phyloP scores from a whole-genome alignment of 2,113 vertebrate genomes.

The Poeciliopsis prolifica region DNA sequence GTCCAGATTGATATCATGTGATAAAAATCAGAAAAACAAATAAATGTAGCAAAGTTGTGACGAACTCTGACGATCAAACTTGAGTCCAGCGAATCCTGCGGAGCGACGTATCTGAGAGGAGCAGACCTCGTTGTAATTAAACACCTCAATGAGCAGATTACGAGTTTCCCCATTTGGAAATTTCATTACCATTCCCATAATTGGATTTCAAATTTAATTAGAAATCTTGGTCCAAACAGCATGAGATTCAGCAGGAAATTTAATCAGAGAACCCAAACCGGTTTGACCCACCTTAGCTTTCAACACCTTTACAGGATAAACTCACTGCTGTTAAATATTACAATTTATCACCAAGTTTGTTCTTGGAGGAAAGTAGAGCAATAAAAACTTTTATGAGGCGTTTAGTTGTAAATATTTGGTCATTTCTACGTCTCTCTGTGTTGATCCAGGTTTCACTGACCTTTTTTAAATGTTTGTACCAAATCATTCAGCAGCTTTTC shows the following conservation, averaged over 20 bases:
- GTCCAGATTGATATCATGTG: background rate
- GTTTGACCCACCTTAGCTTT: constrained; percentile 31
- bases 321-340: constrained; percentile 11
- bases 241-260: constrained; percentile 71
- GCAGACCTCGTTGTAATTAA: constrained; percentile 82
- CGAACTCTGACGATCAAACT: constrained; percentile 10
- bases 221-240: constrained; percentile 73
- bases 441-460: background rate
- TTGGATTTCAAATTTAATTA: constrained; percentile 85
- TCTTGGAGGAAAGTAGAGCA: background rate
- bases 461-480: no score
- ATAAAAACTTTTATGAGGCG: background rate
- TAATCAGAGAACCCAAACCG: constrained; percentile 59
- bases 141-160: constrained; percentile 85
- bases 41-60: background rate
- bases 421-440: background rate
- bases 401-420: background rate
- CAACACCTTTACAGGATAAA: constrained; percentile 36
- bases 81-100: constrained; percentile 53
- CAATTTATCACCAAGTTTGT: background rate
- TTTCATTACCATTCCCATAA: constrained; percentile 83
- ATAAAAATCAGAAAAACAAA: constrained; percentile 4
- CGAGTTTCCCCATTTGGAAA: constrained; percentile 84
- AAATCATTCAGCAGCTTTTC: no score
- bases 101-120: constrained; percentile 75